phyloP scores from a whole-genome alignment of 2,113 vertebrate genomes.

The Cercocebus atys region DNA sequence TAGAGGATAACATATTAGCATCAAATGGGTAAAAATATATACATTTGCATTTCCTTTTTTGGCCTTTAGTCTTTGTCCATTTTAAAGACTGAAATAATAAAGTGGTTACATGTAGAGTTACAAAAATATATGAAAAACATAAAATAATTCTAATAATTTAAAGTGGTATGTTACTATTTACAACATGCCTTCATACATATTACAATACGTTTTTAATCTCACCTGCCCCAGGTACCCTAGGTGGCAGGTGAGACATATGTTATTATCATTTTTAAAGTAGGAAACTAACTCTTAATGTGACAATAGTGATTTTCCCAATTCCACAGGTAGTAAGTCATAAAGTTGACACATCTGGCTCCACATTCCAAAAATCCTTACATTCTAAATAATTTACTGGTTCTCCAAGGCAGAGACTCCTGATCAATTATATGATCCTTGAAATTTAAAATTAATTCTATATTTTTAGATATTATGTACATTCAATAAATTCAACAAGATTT shows the following conservation, averaged over 20 bases:
- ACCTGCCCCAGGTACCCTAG: no score
- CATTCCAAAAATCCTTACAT: neutral
- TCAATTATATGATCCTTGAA: neutral
- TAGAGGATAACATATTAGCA: neutral
- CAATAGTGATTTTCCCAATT: neutral
- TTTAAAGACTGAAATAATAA: constrained; percentile 13
- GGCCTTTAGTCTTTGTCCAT: neutral
- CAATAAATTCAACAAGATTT: neutral
- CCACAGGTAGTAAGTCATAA: neutral
- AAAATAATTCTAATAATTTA: neutral
- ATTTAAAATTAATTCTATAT: neutral
- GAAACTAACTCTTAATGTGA: neutral
- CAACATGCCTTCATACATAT: neutral
- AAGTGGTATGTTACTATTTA: neutral
- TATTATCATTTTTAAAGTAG: neutral
- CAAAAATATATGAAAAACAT: neutral
- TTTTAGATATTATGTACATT: neutral
- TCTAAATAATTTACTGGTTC: neutral
- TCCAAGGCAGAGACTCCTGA: neutral
- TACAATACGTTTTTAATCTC: neutral
- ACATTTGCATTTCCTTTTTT: neutral
- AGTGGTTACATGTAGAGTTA: neutral
- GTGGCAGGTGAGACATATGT: neutral
- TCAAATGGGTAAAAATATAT: neutral
- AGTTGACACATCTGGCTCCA: neutral